Evolutionary conservation across 1,140 invertebrate genomes (phyloP).

Genomic region (Vollenhovia emeryi): DNA sequence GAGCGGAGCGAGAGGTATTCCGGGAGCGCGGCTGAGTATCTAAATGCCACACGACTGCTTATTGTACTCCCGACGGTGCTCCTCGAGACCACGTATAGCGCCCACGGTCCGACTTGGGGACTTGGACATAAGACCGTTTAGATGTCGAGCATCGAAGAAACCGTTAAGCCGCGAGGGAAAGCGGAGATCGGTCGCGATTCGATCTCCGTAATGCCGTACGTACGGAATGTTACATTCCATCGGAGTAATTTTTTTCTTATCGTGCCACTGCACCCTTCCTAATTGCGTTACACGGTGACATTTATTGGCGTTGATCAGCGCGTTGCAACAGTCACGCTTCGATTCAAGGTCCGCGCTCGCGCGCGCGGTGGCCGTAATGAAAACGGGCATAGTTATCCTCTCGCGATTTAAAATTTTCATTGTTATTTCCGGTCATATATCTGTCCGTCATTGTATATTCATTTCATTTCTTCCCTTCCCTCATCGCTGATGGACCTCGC

Average conservation of each 20-base stretch:
- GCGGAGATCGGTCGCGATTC: background rate
- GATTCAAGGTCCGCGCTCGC: slow-evolving; percentile 78
- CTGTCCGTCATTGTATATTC: too few species aligned
- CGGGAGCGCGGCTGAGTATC: background rate
- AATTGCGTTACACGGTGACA: slow-evolving; percentile 78
- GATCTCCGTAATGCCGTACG: background rate
- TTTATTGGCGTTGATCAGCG: slow-evolving; percentile 80
- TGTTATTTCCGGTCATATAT: too few species aligned
- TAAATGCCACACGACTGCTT: background rate
- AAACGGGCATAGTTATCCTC: slow-evolving; percentile 68
- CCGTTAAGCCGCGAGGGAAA: background rate
- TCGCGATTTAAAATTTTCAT: slow-evolving; percentile 60
- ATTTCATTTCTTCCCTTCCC: too few species aligned
- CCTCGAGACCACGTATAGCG: background rate
- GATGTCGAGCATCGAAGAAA: background rate
- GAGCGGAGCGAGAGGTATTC: slow-evolving; percentile 36
- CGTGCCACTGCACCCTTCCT: slow-evolving; percentile 72
- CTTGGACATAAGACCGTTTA: background rate
- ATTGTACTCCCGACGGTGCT: background rate
- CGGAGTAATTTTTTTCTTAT: slow-evolving; percentile 26
- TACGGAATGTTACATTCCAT: slow-evolving; percentile 17
- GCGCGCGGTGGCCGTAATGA: slow-evolving; percentile 75
- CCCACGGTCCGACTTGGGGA: too few species aligned
- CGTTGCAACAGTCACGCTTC: slow-evolving; percentile 79
- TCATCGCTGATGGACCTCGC: too few species aligned